Evolutionary conservation across 2,888 invertebrate genomes (phyloP).

Genomic region (Yponomeuta evonymella): DNA sequence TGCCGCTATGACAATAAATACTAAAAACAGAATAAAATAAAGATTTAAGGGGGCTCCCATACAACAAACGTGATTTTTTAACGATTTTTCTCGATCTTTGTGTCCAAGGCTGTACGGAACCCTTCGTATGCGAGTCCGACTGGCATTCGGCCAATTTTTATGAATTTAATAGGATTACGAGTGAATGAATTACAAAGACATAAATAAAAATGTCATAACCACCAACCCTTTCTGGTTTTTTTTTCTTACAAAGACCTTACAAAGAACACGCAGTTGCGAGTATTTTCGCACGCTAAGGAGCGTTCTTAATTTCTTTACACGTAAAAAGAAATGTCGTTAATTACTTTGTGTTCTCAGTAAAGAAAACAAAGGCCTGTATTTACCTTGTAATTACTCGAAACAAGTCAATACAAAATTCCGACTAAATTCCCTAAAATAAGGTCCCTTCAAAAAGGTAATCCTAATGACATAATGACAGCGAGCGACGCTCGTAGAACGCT

Average conservation of each 20-base stretch:
- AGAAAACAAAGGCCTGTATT: background rate
- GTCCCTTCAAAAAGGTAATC: conserved; percentile 31
- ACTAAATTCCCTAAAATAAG: conserved; percentile 29
- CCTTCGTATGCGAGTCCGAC: too few species aligned
- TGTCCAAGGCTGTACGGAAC: too few species aligned
- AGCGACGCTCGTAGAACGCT: conserved; percentile 47
- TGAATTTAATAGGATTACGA: conserved; percentile 30
- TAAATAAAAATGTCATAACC: conserved; percentile 15
- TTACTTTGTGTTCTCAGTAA: background rate
- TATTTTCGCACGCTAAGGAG: conserved; percentile 12
- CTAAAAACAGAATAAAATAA: too few species aligned
- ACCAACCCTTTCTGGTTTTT: conserved; percentile 17
- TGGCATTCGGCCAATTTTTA: background rate
- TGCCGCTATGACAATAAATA: too few species aligned
- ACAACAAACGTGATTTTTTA: too few species aligned
- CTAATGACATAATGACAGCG: conserved; percentile 69
- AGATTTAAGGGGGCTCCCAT: too few species aligned
- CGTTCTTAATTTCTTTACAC: background rate
- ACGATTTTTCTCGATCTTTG: too few species aligned
- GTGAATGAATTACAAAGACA: conserved; percentile 29
- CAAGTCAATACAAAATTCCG: conserved; percentile 14
- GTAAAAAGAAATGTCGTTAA: background rate
- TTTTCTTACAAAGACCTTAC: background rate
- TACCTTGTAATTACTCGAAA: conserved; percentile 2
- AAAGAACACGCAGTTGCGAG: background rate